Evolutionary conservation across 2,113 vertebrate genomes (phyloP).

Genomic region (Rhagologus leucostigma): DNA sequence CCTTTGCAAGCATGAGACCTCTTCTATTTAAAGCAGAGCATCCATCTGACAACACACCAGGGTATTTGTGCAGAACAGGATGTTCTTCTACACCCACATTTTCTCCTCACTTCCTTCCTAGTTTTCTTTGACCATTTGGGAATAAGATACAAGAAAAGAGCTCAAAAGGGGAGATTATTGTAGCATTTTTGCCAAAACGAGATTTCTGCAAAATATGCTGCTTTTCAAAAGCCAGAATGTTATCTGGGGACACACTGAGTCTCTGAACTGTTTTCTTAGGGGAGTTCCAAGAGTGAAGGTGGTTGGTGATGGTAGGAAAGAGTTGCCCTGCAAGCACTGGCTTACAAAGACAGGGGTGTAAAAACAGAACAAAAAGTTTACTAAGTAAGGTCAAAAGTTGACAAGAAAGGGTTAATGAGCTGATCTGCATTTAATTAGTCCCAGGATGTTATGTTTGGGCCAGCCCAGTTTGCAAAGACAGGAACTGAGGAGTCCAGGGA

Average conservation of each 20-base stretch:
- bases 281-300: neutral
- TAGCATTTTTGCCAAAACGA: neutral
- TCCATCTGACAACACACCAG: conserved; percentile 59
- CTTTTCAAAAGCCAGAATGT: neutral
- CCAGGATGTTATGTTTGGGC: neutral
- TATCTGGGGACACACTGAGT: neutral
- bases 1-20: conserved; percentile 27
- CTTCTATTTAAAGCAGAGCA: conserved; percentile 61
- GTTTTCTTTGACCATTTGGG: conserved; percentile 20
- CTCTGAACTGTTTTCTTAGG: neutral
- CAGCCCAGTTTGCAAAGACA: neutral
- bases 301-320: neutral
- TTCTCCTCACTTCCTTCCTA: conserved; percentile 38
- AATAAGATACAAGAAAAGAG: conserved; percentile 33
- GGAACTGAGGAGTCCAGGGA: neutral
- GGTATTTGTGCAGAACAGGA: conserved; percentile 62
- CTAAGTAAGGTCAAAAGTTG: neutral
- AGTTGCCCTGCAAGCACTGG: neutral
- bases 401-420: neutral
- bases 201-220: neutral
- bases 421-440: neutral
- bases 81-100: conserved; percentile 61
- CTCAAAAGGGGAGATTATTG: neutral
- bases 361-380: neutral
- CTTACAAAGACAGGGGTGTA: neutral